Conservation (phyloP, 2,797 vertebrate genomes). For the Gadopsis bispinosus region DNA sequence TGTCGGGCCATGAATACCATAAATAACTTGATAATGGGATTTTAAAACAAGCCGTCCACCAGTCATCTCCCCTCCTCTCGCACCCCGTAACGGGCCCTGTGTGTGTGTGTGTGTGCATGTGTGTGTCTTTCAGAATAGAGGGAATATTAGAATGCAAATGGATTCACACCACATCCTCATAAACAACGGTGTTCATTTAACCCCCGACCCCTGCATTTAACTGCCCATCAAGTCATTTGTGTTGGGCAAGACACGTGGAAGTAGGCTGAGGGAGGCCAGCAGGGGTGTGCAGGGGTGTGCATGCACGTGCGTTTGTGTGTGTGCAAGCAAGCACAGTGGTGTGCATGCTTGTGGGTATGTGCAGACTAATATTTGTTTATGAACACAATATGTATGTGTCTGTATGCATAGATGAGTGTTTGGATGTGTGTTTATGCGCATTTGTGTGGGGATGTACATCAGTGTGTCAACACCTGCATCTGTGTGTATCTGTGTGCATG, state of each 20-base stretch:
- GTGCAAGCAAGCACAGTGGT: slow-evolving; percentile 36
- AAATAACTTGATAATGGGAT: slow-evolving; percentile 99
- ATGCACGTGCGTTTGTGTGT: slow-evolving; percentile 14
- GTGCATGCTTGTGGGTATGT: slow-evolving; percentile 41
- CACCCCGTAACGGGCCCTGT: slow-evolving; percentile 69
- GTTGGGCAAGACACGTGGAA: slow-evolving; percentile 85
- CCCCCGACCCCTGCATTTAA: slow-evolving; percentile 96
- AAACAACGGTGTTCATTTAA: slow-evolving; percentile 99
- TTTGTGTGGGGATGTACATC: slow-evolving; percentile 34
- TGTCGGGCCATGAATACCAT: slow-evolving; percentile 95
- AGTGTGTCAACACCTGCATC: slow-evolving; percentile 43
- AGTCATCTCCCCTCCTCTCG: slow-evolving; percentile 76
- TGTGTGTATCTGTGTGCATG: slow-evolving; percentile 36
- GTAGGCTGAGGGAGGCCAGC: slow-evolving; percentile 74
- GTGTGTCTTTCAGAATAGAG: slow-evolving; percentile 87
- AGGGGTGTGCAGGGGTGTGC: slow-evolving; percentile 49
- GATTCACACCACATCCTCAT: slow-evolving; percentile 98
- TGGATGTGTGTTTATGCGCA: slow-evolving; percentile 31
- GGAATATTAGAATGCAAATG: slow-evolving; percentile 99
- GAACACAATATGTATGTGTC: slow-evolving; percentile 41
- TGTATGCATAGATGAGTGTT: slow-evolving; percentile 33
- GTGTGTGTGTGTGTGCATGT: slow-evolving; percentile 73
- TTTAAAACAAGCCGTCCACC: slow-evolving; percentile 98
- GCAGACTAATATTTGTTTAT: slow-evolving; percentile 49
- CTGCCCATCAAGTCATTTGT: slow-evolving; percentile 99